These are phyloP conservation scores for Solea solea DNA, from an alignment of 2,113 vertebrate genomes.

Conservation along the genomic window DNA sequence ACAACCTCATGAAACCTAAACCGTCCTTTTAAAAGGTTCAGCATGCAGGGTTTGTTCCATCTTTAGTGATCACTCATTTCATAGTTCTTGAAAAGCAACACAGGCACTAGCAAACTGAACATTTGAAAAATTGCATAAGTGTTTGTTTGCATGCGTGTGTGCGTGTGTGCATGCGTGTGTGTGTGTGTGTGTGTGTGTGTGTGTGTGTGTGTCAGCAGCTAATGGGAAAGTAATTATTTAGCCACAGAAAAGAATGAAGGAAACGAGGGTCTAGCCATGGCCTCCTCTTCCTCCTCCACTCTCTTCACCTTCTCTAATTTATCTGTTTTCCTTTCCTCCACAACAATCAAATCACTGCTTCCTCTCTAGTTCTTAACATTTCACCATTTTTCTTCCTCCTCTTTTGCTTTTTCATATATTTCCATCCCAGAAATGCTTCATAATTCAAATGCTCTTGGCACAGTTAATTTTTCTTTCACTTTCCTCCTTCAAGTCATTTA, in stretches of 20 bases:
- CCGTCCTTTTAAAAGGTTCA: too few species aligned
- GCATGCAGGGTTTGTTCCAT: too few species aligned
- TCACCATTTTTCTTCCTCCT: not conserved
- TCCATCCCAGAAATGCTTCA: not conserved
- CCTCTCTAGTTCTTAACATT: not conserved
- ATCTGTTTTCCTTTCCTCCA: not conserved
- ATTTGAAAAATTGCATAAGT: too few species aligned
- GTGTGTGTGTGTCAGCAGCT: too few species aligned
- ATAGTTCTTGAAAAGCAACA: not conserved
- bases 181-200: too few species aligned
- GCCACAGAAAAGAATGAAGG: conserved; percentile 17
- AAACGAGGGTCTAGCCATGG: conserved; percentile 47
- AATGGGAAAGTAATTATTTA: conserved; percentile 65
- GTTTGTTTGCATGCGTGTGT: too few species aligned
- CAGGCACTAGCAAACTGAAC: too few species aligned
- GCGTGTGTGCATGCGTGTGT: too few species aligned
- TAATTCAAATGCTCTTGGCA: not conserved
- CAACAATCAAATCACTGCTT: not conserved
- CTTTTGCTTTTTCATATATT: not conserved
- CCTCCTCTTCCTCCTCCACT: not conserved
- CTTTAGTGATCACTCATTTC: too few species aligned
- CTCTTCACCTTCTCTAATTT: not conserved
- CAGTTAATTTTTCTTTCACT: too few species aligned
- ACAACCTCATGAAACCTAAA: too few species aligned
- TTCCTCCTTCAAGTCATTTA: not conserved